Percentiles rank a stretch among this genome's conserved stretches.
These are phyloP conservation scores for Suricata suricatta DNA, from an alignment of 2,113 vertebrate species.

Conservation along the genomic window DNA sequence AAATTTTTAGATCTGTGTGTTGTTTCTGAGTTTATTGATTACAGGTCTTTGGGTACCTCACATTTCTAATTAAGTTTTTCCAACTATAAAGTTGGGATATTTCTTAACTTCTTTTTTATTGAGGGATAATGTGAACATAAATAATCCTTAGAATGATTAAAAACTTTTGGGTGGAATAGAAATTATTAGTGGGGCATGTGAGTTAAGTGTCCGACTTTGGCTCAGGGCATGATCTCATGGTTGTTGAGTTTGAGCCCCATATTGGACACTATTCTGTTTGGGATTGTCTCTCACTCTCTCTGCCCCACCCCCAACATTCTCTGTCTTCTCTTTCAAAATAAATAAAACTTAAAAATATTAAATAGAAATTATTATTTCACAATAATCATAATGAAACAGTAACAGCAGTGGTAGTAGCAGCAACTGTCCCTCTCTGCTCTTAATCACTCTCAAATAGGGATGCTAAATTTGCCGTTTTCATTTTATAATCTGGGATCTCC, in stretches of 20 bases:
- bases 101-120: slow-evolving; percentile 23
- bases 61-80: slow-evolving; percentile 23
- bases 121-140: slow-evolving; percentile 17
- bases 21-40: slow-evolving; percentile 46
- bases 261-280: no score
- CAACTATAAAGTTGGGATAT: slow-evolving; percentile 13
- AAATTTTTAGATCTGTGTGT: slow-evolving; percentile 21
- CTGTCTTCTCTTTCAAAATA: no score
- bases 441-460: not conserved
- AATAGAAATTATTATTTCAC: slow-evolving; percentile 5
- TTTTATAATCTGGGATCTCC: slow-evolving; percentile 15
- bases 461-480: not conserved
- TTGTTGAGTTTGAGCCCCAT: no score
- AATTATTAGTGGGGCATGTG: not conserved
- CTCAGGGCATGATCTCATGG: no score
- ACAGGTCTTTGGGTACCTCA: not conserved
- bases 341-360: not conserved
- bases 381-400: not conserved
- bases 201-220: no score
- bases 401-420: not conserved
- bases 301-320: no score
- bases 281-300: no score
- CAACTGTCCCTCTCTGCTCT: not conserved
- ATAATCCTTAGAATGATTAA: slow-evolving; percentile 16
- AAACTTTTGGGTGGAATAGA: slow-evolving; percentile 25